A percentile compares a stretch with the other conserved stretches of the same genome.
Evolutionary conservation across 1,140 invertebrate species (phyloP).

Genomic region (Brachionus calyciflorus): DNA sequence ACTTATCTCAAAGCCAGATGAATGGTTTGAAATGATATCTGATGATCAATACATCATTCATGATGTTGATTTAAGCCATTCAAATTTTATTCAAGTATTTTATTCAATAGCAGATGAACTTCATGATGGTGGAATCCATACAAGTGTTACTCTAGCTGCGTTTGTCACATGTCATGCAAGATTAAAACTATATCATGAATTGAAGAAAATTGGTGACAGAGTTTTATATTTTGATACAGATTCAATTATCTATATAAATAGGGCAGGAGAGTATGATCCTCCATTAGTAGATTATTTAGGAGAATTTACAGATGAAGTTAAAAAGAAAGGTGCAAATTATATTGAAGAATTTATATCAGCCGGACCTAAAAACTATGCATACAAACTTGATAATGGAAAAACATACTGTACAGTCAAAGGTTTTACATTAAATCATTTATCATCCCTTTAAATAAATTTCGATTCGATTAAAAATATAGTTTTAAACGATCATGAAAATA

Average conservation of each 20-base stretch:
- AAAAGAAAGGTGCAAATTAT: no score
- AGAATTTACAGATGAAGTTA: conserved; percentile 52
- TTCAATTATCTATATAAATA: conserved; percentile 51
- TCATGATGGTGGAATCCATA: not conserved
- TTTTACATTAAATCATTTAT: no score
- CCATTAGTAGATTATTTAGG: conserved; percentile 52
- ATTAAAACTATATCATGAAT: conserved; percentile 55
- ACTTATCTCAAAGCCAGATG: conserved; percentile 50
- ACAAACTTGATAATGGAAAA: no score
- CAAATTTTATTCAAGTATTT: conserved; percentile 47
- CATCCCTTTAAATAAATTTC: no score
- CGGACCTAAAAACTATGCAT: no score
- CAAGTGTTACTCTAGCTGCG: conserved; percentile 56
- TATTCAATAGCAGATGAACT: conserved; percentile 22
- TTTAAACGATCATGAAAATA: no score
- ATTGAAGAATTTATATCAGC: no score
- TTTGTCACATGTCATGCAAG: conserved; percentile 59
- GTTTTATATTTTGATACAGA: conserved; percentile 61
- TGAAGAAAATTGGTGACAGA: conserved; percentile 52
- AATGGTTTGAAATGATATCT: conserved; percentile 52
- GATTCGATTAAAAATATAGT: no score
- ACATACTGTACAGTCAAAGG: no score
- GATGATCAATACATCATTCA: conserved; percentile 48
- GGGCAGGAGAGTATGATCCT: conserved; percentile 47
- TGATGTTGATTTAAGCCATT: conserved; percentile 48